Percentiles rank a stretch among this genome's conserved stretches.
Evolutionary conservation across 2,797 vertebrate genomes (phyloP).

Genomic region (Gadopsis marmoratus): DNA sequence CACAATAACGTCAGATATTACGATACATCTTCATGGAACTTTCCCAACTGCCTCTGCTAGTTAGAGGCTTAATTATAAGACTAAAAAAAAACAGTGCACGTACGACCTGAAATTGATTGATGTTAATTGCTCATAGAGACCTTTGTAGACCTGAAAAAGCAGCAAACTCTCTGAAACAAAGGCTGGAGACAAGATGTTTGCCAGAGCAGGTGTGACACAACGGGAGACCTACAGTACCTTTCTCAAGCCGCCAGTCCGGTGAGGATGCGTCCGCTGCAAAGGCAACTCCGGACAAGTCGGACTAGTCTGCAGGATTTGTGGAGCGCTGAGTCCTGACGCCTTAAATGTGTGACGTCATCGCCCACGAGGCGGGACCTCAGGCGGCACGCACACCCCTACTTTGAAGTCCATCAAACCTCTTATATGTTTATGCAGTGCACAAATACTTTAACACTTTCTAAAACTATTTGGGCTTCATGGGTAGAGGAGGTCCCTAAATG

Average conservation of each 20-base stretch:
- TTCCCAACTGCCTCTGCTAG: not conserved
- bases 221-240: conserved; percentile 41
- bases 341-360: conserved; percentile 68
- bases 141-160: not conserved
- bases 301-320: conserved; percentile 16
- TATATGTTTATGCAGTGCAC: not conserved
- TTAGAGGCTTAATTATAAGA: not conserved
- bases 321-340: conserved; percentile 16
- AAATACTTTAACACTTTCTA: too few species aligned
- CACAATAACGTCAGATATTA: not conserved
- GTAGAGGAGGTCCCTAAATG: not conserved
- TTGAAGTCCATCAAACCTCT: not conserved
- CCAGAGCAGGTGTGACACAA: not conserved
- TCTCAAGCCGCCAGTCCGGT: conserved; percentile 1
- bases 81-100: not conserved
- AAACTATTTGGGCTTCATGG: not conserved
- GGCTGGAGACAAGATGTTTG: not conserved
- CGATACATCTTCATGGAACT: not conserved
- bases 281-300: not conserved
- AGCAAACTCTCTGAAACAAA: not conserved
- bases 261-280: conserved; percentile 8
- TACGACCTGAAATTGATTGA: not conserved
- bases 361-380: conserved; percentile 45
- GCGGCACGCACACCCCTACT: not conserved
- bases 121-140: not conserved